Evolutionary conservation across 2,888 invertebrate species (phyloP), one percentile per base, ranked within the genome.

Genomic region (Seira sanloemensis): DNA sequence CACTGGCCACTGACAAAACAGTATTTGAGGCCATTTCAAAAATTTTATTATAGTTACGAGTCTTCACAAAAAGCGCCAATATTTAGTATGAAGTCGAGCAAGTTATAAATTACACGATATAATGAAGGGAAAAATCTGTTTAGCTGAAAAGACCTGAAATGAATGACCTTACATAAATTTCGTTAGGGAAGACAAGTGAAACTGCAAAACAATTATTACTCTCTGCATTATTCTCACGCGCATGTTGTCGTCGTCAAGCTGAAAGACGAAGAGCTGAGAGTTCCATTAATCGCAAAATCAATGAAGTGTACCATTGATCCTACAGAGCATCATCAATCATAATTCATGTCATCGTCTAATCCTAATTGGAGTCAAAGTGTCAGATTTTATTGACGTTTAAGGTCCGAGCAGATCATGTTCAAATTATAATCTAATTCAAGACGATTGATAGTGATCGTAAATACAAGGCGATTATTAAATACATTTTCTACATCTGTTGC

Each of bases 311-410:
- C 12, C 5, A 37, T 12, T n/a, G n/a, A n/a, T n/a, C n/a, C n/a
- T n/a, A n/a, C n/a, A n/a, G n/a, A n/a, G n/a, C 71, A 62, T 62
- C 78, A 78, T 62, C 23, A 62, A 62, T 73, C 27, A 50, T n/a
- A 19, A 73, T 37, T 2, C 69, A 54, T 69, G 75, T 65, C 54
- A 67, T 73, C 73, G 46, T 78, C 37, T 67, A 67, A 24, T 67
- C 50, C 37, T 78, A 83, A 83, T 83, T 83, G 78, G 78, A 83
- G 83, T 83, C 83, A 83, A 62, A 78, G 69, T 78, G 83, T 74
- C 83, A 74, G 65, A 1, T 67, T 78, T 83, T 77, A 78, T 78
- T 73, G 72, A 67, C 72, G 54, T 77, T 72, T 77, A 82, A 76
- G 76, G 72, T 18, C 37, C 27, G 71, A 21, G 19, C 62, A 62